Evolutionary conservation across 2,888 invertebrate species (phyloP).

Genomic region (Embidobia sp.): DNA sequence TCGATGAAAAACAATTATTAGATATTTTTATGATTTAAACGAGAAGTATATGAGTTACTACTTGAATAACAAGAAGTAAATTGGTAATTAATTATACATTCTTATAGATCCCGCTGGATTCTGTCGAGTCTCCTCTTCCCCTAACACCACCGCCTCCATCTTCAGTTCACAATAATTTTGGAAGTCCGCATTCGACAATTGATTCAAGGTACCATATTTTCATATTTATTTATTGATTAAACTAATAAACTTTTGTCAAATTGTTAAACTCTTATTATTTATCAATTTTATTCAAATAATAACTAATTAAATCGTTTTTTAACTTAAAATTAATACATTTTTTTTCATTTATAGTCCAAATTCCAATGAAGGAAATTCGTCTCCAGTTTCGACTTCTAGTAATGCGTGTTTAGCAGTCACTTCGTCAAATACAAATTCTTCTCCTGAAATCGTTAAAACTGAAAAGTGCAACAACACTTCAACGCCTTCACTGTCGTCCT

Average conservation of each 20-base stretch:
- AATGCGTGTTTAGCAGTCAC: slow-evolving; percentile 48
- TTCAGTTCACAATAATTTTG: slow-evolving; percentile 68
- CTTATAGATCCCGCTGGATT: slow-evolving; percentile 77
- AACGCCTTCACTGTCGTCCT: slow-evolving; percentile 68
- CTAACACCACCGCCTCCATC: slow-evolving; percentile 60
- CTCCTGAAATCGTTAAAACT: slow-evolving; percentile 51
- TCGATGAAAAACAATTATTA: too few species aligned
- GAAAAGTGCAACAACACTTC: slow-evolving; percentile 56
- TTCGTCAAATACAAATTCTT: slow-evolving; percentile 49
- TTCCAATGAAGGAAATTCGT: slow-evolving; percentile 52
- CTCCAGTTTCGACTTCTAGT: slow-evolving; percentile 56
- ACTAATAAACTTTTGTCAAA: too few species aligned
- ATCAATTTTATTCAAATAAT: too few species aligned
- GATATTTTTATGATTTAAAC: too few species aligned
- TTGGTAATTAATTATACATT: too few species aligned
- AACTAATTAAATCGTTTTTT: too few species aligned
- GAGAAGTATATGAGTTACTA: too few species aligned
- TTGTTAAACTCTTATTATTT: too few species aligned
- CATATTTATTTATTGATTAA: too few species aligned
- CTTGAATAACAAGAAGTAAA: too few species aligned
- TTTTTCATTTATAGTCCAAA: slow-evolving; percentile 51
- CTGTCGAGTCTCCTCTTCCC: too few species aligned
- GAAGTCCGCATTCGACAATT: slow-evolving; percentile 73
- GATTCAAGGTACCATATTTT: slow-evolving; percentile 78
- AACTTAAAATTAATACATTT: too few species aligned